Evolutionary conservation across 1,140 invertebrate species (phyloP), one percentile per base, ranked within the genome.

Genomic region (Ostrea denselamellosa): DNA sequence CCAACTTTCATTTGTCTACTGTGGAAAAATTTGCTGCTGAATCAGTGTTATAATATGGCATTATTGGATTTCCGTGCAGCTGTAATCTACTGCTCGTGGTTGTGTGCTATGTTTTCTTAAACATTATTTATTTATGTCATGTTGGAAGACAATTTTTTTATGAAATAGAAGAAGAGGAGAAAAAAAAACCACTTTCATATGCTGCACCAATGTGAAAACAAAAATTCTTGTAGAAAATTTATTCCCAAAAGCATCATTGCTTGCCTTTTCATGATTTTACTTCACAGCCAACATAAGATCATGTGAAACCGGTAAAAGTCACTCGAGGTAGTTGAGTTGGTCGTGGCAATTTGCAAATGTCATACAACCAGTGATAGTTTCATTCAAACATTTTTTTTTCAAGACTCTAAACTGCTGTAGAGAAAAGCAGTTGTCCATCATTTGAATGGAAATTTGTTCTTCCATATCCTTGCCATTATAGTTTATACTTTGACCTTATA

Each of bases 381-480:
- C 56, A 62, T 62, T n/a, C 17, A 19, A 17, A 17, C 7, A 62
- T 62, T 62, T 62, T 62, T 62, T 62, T n/a, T 19, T 58, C 19
- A 14, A 19, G 17, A 62, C 19, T 62, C n/a, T 62, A 5, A 19
- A n/a, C 56, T 62, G 56, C 12, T 19, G 14, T 19, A n/a, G n/a
- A 62, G 19, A 0, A 68, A 7, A n/a, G n/a, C 68, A 28, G 68
- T 9, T 4, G 19, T 62, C 56, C 17, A 14, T 62, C 56, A 62
- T 71, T n/a, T n/a, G n/a, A n/a, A n/a, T n/a, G n/a, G n/a, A n/a
- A n/a, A n/a, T n/a, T n/a, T 62, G 22, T 77, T 44, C 34, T 77
- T 77, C 25, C 68, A 77, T 77, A n/a, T 34, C 25, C 68, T 77
- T 77, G 68, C 68, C 68, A 77, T 22, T 77, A 62, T 77, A 28